Base-by-base conservation (phyloP, 2,797 vertebrate species). In the Sebastiscus albofasciatus region DNA sequence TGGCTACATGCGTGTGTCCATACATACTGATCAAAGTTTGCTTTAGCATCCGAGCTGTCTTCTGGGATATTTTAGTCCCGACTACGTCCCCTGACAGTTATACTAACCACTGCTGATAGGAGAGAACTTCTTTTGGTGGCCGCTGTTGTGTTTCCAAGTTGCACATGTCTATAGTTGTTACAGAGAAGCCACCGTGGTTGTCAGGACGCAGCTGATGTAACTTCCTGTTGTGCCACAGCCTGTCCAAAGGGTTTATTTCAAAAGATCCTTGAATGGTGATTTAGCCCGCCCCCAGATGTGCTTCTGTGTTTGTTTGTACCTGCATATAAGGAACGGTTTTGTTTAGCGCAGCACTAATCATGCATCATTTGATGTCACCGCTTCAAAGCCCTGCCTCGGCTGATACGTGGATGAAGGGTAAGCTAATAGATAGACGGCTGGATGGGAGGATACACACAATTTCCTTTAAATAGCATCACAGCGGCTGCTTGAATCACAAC, bases 401-500 rank as follows among this genome's bases (percentile, higher is more conserved):
- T 58, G 66, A 73, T 68, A 20, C 12, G 75, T 31, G 55, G 61
- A 89, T 85, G 72, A 89, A 77, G 61, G 68, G 13, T 76, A 59
- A 80, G 72, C 77, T 79, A 66, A 80, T 60, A 65, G 82, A 83
- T 83, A 80, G 86, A 81, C 34, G 39, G 42, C 72, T 81, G 69
- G 49, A 36, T 87, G 82, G 72, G 80, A 79, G 79, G 83, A 89
- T 83, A 72, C 82, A 79, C 71, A 85, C 68, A 68, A 55, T 89
- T 84, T 88, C 85, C 79, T 49, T 82, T 80, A 90, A 91, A 91
- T 90, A 83, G 79, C 85, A 84, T 85, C 55, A 61, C 78, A 73
- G 77, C 22, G 16, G 70, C 70, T 60, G 67, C 66, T 84, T 69
- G 58, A 88, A 86, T 90, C 61, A 14, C 36, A 69, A 33, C 65